A percentile compares a stretch with the other conserved stretches of the same genome.
Conservation (phyloP, 2,113 vertebrate genomes). For the Phocoena sinus region DNA sequence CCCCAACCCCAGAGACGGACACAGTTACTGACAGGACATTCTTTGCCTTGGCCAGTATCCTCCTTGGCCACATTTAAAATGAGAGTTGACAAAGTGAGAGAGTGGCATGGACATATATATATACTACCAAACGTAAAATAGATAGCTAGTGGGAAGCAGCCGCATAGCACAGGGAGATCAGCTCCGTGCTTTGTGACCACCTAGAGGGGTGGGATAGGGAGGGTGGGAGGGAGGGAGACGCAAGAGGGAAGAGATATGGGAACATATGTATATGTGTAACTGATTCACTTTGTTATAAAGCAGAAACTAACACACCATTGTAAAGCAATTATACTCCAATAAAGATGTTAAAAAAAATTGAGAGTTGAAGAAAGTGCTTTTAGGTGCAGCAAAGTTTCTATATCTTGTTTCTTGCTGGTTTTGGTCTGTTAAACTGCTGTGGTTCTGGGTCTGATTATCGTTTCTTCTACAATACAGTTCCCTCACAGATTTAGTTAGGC, state of each 20-base stretch:
- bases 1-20: neutral
- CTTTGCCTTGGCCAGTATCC: neutral
- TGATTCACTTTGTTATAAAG: too few species aligned
- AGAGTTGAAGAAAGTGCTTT: neutral
- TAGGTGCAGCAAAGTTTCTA: neutral
- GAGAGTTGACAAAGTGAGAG: neutral
- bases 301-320: too few species aligned
- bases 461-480: neutral
- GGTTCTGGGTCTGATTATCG: neutral
- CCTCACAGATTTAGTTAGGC: neutral
- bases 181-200: too few species aligned
- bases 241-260: too few species aligned
- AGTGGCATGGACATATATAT: too few species aligned
- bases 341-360: neutral
- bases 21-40: neutral
- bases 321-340: too few species aligned
- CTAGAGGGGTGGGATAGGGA: too few species aligned
- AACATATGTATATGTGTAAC: too few species aligned
- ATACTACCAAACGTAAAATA: too few species aligned
- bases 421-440: neutral
- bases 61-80: neutral
- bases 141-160: too few species aligned
- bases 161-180: too few species aligned
- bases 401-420: neutral
- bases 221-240: too few species aligned